Base-by-base conservation (phyloP, 1,140 invertebrate genomes). In the Alviniconcha marisindica region DNA sequence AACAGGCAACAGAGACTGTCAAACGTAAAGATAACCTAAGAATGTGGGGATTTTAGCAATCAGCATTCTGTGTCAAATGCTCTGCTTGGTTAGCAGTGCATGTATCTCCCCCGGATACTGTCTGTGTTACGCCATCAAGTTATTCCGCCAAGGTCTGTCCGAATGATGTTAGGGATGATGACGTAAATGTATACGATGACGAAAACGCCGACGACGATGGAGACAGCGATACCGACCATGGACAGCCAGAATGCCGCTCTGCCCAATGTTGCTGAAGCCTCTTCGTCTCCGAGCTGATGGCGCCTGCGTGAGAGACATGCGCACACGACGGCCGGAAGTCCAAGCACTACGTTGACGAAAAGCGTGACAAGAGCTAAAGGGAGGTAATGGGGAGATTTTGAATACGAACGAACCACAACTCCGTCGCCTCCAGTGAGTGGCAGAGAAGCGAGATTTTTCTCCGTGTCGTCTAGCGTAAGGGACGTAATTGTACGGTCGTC, bases 351-450 rank as follows among this genome's bases (percentile, higher is more conserved):
- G 56, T 84, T 84, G 2, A 84, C 38, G 73, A 84, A 69, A 21
- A 74, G 40, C 4, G 80, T 74, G 51, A 84, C 42, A 21, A 84
- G 31, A 18, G 83, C 83, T 44, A 82, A 77, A 21, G 83, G 83
- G 78, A 84, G 83, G 38, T 84, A 84, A 77, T 84, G 83, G 7
- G 83, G 78, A 7, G 79, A 56, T 69, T 84, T 84, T 0, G 78
- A 15, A 56, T 84, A 84, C 24, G 78, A 77, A 21, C 83, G 79
- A 36, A 69, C 74, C 28, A 84, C 83, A 33, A 81, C 56, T 14
- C 71, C 73, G n/a, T 81, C 54, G 0, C 83, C 83, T 10, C 83
- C 83, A 10, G 83, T 84, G 0, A 84, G 74, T 24, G 83, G 83
- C 54, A 81, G 71, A 10, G 79, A 76, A 33, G 79, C 71, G 38